Percentiles rank a stretch among this genome's conserved stretches.
These are phyloP conservation scores for Pollicipes pollicipes DNA, from an alignment of 1,140 invertebrate genomes.

Conservation along the genomic window DNA sequence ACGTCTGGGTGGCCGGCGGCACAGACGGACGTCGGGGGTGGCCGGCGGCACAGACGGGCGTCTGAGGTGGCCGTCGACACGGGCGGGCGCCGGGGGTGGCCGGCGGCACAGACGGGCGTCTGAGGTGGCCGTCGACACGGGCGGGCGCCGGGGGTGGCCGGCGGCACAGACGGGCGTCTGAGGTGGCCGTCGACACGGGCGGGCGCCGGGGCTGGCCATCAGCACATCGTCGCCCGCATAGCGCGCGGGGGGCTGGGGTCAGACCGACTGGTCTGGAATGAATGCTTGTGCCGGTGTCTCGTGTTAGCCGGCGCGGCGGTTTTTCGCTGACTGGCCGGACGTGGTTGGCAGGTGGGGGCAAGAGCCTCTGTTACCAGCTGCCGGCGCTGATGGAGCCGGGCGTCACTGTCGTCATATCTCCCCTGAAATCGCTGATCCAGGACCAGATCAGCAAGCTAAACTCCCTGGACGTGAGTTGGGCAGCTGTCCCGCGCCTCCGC, in stretches of 20 bases:
- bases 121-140: too few species aligned
- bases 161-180: too few species aligned
- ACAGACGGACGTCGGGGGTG: too few species aligned
- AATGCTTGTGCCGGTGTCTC: conserved; percentile 2
- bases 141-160: too few species aligned
- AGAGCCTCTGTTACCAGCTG: conserved; percentile 86
- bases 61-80: too few species aligned
- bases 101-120: too few species aligned
- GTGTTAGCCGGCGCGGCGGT: too few species aligned
- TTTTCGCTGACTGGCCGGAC: neutral
- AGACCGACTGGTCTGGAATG: neutral
- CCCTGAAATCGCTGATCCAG: conserved; percentile 79
- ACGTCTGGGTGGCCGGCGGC: too few species aligned
- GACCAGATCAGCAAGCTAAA: conserved; percentile 82
- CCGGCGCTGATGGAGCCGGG: conserved; percentile 41
- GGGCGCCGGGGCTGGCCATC: too few species aligned
- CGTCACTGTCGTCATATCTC: conserved; percentile 83
- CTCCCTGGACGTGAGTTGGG: conserved; percentile 43
- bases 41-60: too few species aligned
- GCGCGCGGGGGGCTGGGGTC: neutral
- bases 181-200: neutral
- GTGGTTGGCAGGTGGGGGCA: conserved; percentile 63
- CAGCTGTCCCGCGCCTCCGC: too few species aligned
- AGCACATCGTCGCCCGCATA: neutral
- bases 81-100: too few species aligned